A percentile compares a stretch with the other conserved stretches of the same genome.
These are phyloP conservation scores for Platycnemis pennipes DNA, from an alignment of 2,888 invertebrate species.

Conservation along the genomic window DNA sequence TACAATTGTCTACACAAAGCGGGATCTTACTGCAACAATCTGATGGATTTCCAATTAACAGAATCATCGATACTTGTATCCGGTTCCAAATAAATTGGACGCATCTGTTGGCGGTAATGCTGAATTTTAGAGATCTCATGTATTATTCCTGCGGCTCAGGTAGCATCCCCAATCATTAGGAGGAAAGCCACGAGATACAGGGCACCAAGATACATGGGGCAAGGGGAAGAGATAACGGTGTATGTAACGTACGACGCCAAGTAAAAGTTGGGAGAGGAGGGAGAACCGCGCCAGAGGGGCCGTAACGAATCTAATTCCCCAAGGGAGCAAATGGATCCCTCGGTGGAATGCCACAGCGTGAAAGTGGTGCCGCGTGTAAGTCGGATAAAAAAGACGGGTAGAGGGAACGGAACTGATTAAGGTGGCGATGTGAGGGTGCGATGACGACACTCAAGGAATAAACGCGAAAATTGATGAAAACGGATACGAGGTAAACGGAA, in stretches of 20 bases:
- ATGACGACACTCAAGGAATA: not conserved
- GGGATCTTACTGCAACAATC: not conserved
- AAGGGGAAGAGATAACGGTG: not conserved
- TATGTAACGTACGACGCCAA: not conserved
- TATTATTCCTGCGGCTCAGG: not conserved
- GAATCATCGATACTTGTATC: not conserved
- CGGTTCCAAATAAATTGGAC: not conserved
- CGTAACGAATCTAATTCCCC: conserved; percentile 39
- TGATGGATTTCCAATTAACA: not conserved
- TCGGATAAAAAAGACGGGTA: not conserved
- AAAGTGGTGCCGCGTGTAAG: conserved; percentile 29
- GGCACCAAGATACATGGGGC: not conserved
- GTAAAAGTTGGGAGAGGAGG: not conserved
- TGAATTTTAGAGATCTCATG: not conserved
- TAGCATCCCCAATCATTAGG: not conserved
- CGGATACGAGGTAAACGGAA: not conserved
- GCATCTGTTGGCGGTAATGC: not conserved
- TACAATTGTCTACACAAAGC: not conserved
- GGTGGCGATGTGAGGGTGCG: not conserved
- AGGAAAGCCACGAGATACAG: not conserved
- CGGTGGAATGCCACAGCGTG: not conserved
- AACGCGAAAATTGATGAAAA: conserved; percentile 32
- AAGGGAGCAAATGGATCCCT: not conserved
- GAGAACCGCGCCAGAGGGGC: not conserved
- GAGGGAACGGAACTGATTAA: conserved; percentile 3